Evolutionary conservation across 1,140 invertebrate species (phyloP), one percentile per base, ranked within the genome.

Genomic region (Cherax quadricarinatus): DNA sequence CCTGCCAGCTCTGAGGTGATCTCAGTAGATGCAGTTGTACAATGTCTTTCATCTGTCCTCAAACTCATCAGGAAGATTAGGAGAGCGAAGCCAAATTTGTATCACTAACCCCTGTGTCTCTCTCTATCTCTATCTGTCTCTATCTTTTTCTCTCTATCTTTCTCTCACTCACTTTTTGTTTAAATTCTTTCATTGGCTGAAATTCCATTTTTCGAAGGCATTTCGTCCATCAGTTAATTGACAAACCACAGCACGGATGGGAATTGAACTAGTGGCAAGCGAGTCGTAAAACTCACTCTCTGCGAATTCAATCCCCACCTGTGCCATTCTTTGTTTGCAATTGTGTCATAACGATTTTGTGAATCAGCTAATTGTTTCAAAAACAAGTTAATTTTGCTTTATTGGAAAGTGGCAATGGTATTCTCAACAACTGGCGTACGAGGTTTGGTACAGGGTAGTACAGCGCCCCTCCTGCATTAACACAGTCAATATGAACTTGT

Each of bases 31-130:
- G 60, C 84, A 81, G 73, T 60, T 73, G 57, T 41, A 41, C 30
- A 41, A 41, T 82, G 84, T 91, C 90, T 86, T 91, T 91, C 90
- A 86, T 89, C 79, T 82, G 79, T 89, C 79, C 87, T 89, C 60
- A 89, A 70, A 86, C 70, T 53, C 83, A 60, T 86, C 88, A 89
- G 88, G 80, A 89, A 83, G 78, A 88, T 57, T 75, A 88, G 86
- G 51, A 88, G 75, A 88, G 86, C 60, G 78, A 60, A 57, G 78
- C 73, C 86, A 78, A 88, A 41, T 80, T 88, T 78, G 16, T 80
- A 66, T 80, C 24, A 16, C 57, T 87, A 66, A 66, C 12, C 14
- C 21, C 73, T 80, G 75, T 41, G 30, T 41, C 30, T 41, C 30
- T 41, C 30, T 41, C 30, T 41, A n/a, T n/a, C n/a, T n/a, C n/a